A percentile compares a stretch with the other conserved stretches of the same genome.
These are phyloP conservation scores for Heliconius melpomene DNA, from an alignment of 1,140 invertebrate genomes.

Conservation along the genomic window DNA sequence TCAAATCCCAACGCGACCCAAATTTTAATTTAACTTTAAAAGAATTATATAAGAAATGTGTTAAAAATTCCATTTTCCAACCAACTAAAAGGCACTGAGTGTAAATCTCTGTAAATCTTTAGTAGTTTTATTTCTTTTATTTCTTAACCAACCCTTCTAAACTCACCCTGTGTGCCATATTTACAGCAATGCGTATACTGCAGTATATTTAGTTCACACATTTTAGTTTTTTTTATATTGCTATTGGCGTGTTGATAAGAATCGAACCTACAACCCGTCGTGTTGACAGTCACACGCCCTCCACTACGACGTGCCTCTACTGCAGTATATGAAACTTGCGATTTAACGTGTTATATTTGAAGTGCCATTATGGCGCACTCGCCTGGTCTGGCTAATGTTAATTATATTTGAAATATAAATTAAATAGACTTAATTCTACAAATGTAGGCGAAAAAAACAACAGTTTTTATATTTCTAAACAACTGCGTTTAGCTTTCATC, in stretches of 20 bases:
- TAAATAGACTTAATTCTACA: not conserved
- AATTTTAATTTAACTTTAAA: not conserved
- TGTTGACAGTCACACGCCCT: too few relatives aligned
- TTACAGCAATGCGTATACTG: not conserved
- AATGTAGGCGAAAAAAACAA: not conserved
- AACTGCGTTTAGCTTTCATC: not conserved
- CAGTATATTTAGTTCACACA: too few relatives aligned
- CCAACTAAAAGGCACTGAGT: not conserved
- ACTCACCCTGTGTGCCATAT: not conserved
- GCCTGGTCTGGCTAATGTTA: not conserved
- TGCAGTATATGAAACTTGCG: not conserved
- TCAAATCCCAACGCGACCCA: not conserved
- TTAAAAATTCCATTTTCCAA: not conserved
- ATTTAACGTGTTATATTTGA: not conserved
- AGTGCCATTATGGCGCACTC: not conserved
- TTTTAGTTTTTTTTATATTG: too few relatives aligned
- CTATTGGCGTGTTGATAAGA: too few relatives aligned
- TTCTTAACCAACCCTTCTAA: not conserved
- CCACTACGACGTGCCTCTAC: not conserved
- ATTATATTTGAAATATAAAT: not conserved
- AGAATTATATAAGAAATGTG: not conserved
- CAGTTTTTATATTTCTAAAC: not conserved
- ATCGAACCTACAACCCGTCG: too few relatives aligned
- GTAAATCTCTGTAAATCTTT: conserved; percentile 15
- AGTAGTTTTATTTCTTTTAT: conserved; percentile 18